Conservation (phyloP, 2,113 vertebrate species). For the Syngnathus typhle region DNA sequence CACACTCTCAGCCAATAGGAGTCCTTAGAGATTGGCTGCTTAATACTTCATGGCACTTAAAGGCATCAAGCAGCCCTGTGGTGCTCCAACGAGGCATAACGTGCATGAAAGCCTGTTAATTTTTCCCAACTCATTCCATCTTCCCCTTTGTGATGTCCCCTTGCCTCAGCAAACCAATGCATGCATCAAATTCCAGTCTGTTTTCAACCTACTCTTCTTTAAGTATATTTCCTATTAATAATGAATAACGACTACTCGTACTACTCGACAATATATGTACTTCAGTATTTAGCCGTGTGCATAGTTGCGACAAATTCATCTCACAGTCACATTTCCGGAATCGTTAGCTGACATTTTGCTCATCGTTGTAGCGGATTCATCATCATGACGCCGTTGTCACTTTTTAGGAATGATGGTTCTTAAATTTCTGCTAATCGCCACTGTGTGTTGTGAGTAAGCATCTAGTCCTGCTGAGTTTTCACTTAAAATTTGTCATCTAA, state of each 20-base stretch:
- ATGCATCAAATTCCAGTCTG: constrained; percentile 16
- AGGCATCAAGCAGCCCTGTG: constrained; percentile 53
- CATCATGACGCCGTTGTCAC: too few species aligned
- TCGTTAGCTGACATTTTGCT: too few species aligned
- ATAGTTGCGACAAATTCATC: neutral
- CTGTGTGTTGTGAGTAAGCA: neutral
- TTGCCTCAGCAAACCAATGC: neutral
- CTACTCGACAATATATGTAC: neutral
- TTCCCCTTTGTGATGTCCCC: constrained; percentile 35
- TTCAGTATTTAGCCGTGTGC: neutral
- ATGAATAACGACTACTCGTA: neutral
- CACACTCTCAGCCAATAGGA: constrained; percentile 18
- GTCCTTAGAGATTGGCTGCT: constrained; percentile 53
- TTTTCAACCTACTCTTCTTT: constrained; percentile 2
- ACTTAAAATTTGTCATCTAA: constrained; percentile 50
- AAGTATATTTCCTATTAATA: neutral
- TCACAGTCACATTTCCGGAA: neutral
- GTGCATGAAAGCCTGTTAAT: constrained; percentile 61
- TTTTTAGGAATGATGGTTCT: too few species aligned
- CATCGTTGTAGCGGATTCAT: too few species aligned
- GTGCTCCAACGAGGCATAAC: constrained; percentile 51
- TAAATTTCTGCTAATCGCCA: too few species aligned
- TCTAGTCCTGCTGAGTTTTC: neutral
- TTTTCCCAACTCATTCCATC: constrained; percentile 39
- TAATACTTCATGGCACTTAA: constrained; percentile 70